Base-by-base conservation (phyloP, 2,888 invertebrate species). In the Digitonthophagus gazella region DNA sequence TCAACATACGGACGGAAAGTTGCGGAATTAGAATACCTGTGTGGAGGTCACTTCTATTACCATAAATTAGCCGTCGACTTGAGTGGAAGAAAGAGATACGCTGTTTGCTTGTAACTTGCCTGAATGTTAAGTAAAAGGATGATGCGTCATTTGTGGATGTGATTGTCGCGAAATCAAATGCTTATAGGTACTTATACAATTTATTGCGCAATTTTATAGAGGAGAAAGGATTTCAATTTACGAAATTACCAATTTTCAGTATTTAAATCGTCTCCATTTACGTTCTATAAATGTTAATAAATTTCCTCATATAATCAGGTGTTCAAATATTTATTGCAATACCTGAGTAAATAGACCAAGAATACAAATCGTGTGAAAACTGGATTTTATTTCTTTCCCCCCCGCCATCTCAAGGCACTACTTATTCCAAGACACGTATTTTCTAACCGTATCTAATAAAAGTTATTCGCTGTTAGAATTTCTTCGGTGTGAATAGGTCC, bases 21-120 rank as follows among this genome's bases (percentile, higher is more conserved):
- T 20, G 61, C 61, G 61, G 61, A 61, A 61, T 61, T 61, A 61
- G 61, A 61, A 61, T 61, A 61, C 18, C 61, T 61, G 8, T 20
- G 15, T 18, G 61, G 61, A 61, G 61, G 61, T 61, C 61, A 61
- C 20, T 61, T 61, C 61, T 61, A 61, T 61, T 61, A 61, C 61
- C 61, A 61, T 61, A 61, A 61, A 61, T 61, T 61, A 61, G 20
- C 15, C 18, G 14, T 18, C 61, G 61, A 11, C 15, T 61, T 18
- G 14, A 19, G 19, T 61, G 19, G 61, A 19, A 19, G n/a, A 19
- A 20, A 61, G 18, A 15, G 61, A 61, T 16, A 61, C 61, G 19
- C 1, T 57, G n/a, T n/a, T n/a, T n/a, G n/a, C n/a, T n/a, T n/a
- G n/a, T n/a, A n/a, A 44, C 11, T 44, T 3, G 28, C 8, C 11